Evolutionary conservation across 2,113 vertebrate genomes (phyloP).

Genomic region (Cyprinus carpio): DNA sequence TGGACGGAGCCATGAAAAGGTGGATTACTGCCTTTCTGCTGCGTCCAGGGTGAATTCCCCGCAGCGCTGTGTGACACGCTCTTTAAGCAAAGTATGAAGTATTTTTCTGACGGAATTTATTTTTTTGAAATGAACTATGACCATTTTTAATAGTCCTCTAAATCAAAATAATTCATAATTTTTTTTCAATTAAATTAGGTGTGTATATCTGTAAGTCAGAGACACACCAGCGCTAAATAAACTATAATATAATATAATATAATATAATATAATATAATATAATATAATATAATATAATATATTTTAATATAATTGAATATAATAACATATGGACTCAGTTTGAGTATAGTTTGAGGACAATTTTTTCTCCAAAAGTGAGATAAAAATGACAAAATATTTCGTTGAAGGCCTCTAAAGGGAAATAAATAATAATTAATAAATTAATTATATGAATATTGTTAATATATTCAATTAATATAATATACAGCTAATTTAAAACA

Average conservation of each 20-base stretch:
- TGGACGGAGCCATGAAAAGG: constrained; percentile 6
- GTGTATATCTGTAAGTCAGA: not conserved
- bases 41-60: not conserved
- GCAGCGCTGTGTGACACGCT: not conserved
- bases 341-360: not conserved
- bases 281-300: too few species aligned
- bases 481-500: too few species aligned
- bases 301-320: too few species aligned
- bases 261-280: too few species aligned
- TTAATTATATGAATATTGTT: too few species aligned
- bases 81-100: too few species aligned
- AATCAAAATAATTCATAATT: not conserved
- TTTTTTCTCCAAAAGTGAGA: not conserved
- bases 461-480: too few species aligned
- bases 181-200: not conserved
- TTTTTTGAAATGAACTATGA: not conserved
- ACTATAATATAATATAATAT: too few species aligned
- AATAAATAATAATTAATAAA: too few species aligned
- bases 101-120: not conserved
- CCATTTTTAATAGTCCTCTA: not conserved
- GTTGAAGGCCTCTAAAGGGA: too few species aligned
- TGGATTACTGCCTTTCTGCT: constrained; percentile 11
- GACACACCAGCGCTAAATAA: too few species aligned
- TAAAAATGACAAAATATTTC: not conserved
- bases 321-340: too few species aligned